A percentile compares a stretch with the other conserved stretches of the same genome.
phyloP scores from a whole-genome alignment of 2,113 vertebrate genomes.

The Chaenogobius annularis region DNA sequence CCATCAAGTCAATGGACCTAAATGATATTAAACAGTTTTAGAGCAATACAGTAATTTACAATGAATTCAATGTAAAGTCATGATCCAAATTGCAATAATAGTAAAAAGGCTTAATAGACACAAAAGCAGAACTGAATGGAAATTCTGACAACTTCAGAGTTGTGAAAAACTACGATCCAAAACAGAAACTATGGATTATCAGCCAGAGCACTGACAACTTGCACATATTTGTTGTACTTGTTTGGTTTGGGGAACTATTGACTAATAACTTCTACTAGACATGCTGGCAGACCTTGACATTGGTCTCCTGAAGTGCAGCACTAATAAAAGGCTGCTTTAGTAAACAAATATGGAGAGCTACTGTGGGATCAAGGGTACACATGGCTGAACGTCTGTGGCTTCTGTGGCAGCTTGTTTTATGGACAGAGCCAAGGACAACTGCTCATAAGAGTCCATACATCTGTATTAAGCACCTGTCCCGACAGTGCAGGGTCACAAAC shows the following conservation, averaged over 20 bases:
- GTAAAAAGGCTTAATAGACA: background rate
- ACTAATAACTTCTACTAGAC: background rate
- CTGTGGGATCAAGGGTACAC: conserved; percentile 47
- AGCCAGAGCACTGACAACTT: background rate
- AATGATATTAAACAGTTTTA: too few relatives aligned
- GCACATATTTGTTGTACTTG: background rate
- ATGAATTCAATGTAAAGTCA: too few relatives aligned
- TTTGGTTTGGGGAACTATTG: background rate
- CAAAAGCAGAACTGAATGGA: conserved; percentile 61
- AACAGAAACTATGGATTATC: background rate
- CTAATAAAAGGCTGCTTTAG: conserved; percentile 42
- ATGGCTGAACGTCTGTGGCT: conserved; percentile 61
- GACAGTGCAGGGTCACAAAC: conserved; percentile 36
- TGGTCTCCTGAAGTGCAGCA: conserved; percentile 33
- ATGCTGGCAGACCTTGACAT: conserved; percentile 21
- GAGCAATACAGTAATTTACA: too few relatives aligned
- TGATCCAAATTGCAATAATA: too few relatives aligned
- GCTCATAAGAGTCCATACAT: conserved; percentile 55
- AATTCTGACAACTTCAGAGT: conserved; percentile 67
- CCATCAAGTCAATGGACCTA: too few relatives aligned
- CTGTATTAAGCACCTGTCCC: conserved; percentile 66
- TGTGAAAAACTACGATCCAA: conserved; percentile 44
- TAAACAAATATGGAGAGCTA: conserved; percentile 62
- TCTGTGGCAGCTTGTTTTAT: conserved; percentile 56
- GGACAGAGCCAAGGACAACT: conserved; percentile 61